phyloP scores from a whole-genome alignment of 2,888 invertebrate species.

The Tortricodes alternella region DNA sequence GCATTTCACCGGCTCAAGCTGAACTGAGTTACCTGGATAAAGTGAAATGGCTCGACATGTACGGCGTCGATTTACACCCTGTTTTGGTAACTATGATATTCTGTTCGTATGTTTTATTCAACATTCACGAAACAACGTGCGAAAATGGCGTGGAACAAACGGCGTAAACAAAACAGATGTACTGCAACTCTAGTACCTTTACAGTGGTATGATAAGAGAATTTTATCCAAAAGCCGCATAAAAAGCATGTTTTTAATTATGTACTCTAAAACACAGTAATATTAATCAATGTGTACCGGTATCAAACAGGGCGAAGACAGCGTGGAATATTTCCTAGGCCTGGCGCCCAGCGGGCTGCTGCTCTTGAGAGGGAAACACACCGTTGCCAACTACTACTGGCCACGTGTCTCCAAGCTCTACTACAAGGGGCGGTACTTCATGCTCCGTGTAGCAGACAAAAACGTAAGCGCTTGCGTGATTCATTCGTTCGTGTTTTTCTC shows the following conservation, averaged over 20 bases:
- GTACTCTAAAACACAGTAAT: background rate
- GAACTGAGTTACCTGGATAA: constrained; percentile 98
- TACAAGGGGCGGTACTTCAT: constrained; percentile 98
- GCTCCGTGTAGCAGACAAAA: constrained; percentile 97
- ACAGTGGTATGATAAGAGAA: too few relatives aligned
- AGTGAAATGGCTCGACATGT: constrained; percentile 99
- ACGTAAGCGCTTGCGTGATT: too few relatives aligned
- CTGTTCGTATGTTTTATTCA: constrained; percentile 17
- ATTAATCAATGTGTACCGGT: too few relatives aligned
- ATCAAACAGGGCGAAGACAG: constrained; percentile 94
- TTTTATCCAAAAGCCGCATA: too few relatives aligned
- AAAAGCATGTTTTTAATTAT: too few relatives aligned
- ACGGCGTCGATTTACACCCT: constrained; percentile 98
- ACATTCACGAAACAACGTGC: constrained; percentile 1
- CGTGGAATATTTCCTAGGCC: constrained; percentile 96
- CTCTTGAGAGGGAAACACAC: constrained; percentile 97
- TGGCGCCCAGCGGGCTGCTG: constrained; percentile 97
- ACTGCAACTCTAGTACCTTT: background rate
- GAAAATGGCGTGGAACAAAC: background rate
- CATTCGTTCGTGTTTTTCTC: too few relatives aligned
- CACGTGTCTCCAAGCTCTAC: constrained; percentile 97
- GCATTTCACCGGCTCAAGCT: constrained; percentile 94
- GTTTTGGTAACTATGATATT: constrained; percentile 88
- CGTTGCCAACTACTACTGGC: constrained; percentile 99
- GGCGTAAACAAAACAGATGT: background rate